Base-by-base conservation (phyloP, 2,113 vertebrate species). In the Micronisus gabar region DNA sequence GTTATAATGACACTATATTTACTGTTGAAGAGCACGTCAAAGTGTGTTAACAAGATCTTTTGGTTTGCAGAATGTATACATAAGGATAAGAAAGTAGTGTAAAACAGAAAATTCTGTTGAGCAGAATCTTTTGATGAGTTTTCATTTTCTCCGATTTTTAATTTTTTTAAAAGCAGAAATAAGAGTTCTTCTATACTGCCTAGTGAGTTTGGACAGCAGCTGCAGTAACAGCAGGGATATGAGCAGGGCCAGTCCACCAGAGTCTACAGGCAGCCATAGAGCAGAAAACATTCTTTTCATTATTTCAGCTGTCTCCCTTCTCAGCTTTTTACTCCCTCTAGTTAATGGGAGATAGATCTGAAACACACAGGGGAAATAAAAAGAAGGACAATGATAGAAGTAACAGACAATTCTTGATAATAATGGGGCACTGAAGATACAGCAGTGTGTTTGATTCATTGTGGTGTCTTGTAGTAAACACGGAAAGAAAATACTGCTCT, bases 341-440 rank as follows among this genome's bases (percentile, higher is more conserved):
- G 83, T 93, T 97, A 95, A 95, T 52, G 18, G 53, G 56, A 87
- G 71, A 71, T 55, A 72, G 67, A 78, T 72, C 81, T 86, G 67
- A 95, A 94, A 72, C 59, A 78, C 90, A 59, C 84, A 52, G 88
- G 86, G 88, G 93, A 96, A 96, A 97, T 93, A 93, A 96, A 93
- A 79, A 73, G 32, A 55, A 71, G n/a, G 63, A 47, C 63, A 70
- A 21, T 82, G 80, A 81, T 63, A 92, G 86, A 90, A 95, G 91
- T 88, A 94, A 67, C 67, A 90, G 76, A 65, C 58, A 78, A 34
- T 90, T 94, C 88, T 73, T 86, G 68, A 47, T 96, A 81, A 56
- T 81, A 93, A 79, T 38, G 34, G 45, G 68, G 26, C 52, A 73
- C 50, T 87, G 82, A 87, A 90, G 61, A 38, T 82, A 47, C 26